phyloP scores from a whole-genome alignment of 2,797 vertebrate genomes.

The Tachyglossus aculeatus region DNA sequence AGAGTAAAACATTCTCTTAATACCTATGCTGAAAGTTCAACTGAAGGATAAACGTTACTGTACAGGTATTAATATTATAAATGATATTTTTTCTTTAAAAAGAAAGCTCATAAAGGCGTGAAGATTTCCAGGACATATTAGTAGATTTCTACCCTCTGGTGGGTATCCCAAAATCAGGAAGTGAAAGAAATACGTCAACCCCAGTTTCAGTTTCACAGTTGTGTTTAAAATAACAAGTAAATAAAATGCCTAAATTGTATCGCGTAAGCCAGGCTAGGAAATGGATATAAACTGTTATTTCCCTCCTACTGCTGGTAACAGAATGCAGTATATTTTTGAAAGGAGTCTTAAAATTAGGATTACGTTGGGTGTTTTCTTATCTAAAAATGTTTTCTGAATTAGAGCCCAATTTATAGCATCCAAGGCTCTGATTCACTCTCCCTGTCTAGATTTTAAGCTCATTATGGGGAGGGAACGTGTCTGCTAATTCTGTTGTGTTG shows the following conservation, averaged over 20 bases:
- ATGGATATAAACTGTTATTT: not conserved
- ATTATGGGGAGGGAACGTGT: no score
- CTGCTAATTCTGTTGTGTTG: no score
- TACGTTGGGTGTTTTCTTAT: no score
- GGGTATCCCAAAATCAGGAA: not conserved
- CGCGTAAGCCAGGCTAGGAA: conserved; percentile 10
- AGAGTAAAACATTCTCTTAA: not conserved
- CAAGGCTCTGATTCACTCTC: no score
- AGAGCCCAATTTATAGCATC: no score
- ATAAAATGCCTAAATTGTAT: not conserved
- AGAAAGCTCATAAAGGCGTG: not conserved
- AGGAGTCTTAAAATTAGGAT: no score
- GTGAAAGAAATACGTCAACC: not conserved
- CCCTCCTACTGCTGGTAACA: no score
- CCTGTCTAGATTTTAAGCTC: no score
- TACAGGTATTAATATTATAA: not conserved
- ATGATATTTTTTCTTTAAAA: not conserved
- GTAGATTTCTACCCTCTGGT: not conserved
- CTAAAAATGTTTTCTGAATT: no score
- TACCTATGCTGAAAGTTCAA: conserved; percentile 12
- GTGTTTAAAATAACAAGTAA: conserved; percentile 2
- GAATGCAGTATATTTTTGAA: no score
- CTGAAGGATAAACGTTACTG: not conserved
- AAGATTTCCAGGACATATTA: not conserved
- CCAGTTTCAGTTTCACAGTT: not conserved